phyloP scores from a whole-genome alignment of 2,888 invertebrate genomes.

The Brenthis hecate region DNA sequence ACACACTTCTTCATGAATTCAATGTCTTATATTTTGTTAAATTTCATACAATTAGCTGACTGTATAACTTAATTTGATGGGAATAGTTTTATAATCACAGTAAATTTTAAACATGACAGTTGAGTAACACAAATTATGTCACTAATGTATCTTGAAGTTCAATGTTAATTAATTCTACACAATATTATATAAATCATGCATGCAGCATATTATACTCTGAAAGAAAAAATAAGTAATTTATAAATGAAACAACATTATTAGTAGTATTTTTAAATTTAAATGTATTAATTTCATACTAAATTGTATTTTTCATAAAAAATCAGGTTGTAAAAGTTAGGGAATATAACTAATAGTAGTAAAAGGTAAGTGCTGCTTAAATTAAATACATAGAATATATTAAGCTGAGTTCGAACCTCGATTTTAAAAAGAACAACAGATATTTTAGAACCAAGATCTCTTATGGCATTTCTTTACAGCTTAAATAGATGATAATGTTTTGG shows the following conservation, averaged over 20 bases:
- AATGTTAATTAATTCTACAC: neutral
- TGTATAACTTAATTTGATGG: neutral
- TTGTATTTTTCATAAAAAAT: slow-evolving; percentile 1
- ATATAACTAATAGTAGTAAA: neutral
- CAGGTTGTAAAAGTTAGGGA: neutral
- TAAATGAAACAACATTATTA: no score
- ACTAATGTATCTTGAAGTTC: neutral
- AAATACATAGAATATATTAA: neutral
- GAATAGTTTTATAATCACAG: neutral
- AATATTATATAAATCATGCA: no score
- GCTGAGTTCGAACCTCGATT: neutral
- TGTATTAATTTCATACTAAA: neutral
- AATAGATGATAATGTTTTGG: no score
- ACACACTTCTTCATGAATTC: neutral
- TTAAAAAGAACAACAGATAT: neutral
- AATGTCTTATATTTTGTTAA: no score
- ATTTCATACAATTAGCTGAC: neutral
- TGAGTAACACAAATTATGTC: neutral
- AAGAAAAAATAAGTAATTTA: no score
- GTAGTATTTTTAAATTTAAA: neutral
- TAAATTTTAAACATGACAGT: neutral
- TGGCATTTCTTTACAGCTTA: no score
- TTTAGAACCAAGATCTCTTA: neutral
- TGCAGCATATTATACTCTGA: no score
- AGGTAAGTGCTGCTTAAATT: neutral